Percentiles rank a stretch among this genome's conserved stretches.
phyloP scores from a whole-genome alignment of 2,797 vertebrate species.

The Cuniculus paca region DNA sequence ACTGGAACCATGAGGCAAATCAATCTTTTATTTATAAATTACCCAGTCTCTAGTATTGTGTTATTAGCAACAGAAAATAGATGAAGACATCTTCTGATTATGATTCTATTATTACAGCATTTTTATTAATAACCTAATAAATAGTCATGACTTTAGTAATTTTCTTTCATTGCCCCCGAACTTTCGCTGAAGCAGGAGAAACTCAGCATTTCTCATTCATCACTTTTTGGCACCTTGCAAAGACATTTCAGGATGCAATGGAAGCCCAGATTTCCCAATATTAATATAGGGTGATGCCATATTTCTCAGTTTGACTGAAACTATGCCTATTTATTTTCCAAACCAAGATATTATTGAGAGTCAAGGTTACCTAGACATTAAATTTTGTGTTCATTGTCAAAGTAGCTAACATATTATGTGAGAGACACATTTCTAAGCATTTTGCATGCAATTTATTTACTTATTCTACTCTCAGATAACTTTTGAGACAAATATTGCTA shows the following conservation, averaged over 20 bases:
- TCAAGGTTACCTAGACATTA: background rate
- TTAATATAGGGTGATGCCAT: background rate
- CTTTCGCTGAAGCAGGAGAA: background rate
- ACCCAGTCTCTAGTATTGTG: background rate
- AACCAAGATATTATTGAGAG: background rate
- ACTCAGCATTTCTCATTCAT: background rate
- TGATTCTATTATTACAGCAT: background rate
- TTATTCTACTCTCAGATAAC: background rate
- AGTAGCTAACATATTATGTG: background rate
- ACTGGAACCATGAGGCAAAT: background rate
- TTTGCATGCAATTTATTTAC: background rate
- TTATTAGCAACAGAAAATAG: background rate
- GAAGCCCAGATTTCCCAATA: background rate
- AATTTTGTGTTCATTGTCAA: background rate
- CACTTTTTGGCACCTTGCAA: background rate
- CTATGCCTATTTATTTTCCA: background rate
- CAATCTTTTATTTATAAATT: background rate
- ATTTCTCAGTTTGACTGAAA: background rate
- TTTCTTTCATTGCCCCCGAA: background rate
- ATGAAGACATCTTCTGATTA: background rate
- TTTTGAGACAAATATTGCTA: background rate
- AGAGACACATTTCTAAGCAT: background rate
- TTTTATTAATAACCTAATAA: background rate
- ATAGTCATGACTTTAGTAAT: background rate
- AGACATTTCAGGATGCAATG: background rate